A percentile compares a stretch with the other conserved stretches of the same genome.
Evolutionary conservation across 2,888 invertebrate species (phyloP).

Genomic region (Ptychoptera contaminata): DNA sequence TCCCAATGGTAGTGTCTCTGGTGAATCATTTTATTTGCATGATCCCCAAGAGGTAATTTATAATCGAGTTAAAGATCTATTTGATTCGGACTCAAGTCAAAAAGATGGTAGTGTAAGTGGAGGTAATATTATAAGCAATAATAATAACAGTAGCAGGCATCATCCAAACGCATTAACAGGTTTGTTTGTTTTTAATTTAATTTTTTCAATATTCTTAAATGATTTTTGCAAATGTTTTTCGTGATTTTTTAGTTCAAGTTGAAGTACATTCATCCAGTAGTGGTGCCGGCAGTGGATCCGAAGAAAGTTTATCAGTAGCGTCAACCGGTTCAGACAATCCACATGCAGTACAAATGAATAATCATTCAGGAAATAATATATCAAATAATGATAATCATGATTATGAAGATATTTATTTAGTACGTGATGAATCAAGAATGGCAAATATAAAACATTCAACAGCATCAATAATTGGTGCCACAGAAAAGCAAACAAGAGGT

Average conservation of each 20-base stretch:
- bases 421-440: constrained; percentile 39
- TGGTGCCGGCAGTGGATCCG: constrained; percentile 42
- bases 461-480: constrained; percentile 13
- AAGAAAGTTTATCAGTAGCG: constrained; percentile 43
- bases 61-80: constrained; percentile 70
- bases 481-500: constrained; percentile 20
- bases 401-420: constrained; percentile 68
- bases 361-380: constrained; percentile 11
- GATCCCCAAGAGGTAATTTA: constrained; percentile 65
- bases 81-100: constrained; percentile 38
- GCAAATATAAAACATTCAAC: constrained; percentile 8
- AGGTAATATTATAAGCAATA: constrained; percentile 12
- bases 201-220: too few relatives aligned
- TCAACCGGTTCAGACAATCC: constrained; percentile 22
- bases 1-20: constrained; percentile 38
- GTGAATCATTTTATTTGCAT: constrained; percentile 73
- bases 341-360: constrained; percentile 2
- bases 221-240: neutral
- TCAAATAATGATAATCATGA: constrained; percentile 39
- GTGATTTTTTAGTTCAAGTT: constrained; percentile 50
- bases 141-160: constrained; percentile 7
- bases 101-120: constrained; percentile 12
- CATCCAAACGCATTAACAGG: constrained; percentile 34
- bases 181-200: constrained; percentile 13
- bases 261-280: constrained; percentile 67